Evolutionary conservation across 2,113 vertebrate species (phyloP), one percentile per base, ranked within the genome.

Genomic region (Sturnus vulgaris): DNA sequence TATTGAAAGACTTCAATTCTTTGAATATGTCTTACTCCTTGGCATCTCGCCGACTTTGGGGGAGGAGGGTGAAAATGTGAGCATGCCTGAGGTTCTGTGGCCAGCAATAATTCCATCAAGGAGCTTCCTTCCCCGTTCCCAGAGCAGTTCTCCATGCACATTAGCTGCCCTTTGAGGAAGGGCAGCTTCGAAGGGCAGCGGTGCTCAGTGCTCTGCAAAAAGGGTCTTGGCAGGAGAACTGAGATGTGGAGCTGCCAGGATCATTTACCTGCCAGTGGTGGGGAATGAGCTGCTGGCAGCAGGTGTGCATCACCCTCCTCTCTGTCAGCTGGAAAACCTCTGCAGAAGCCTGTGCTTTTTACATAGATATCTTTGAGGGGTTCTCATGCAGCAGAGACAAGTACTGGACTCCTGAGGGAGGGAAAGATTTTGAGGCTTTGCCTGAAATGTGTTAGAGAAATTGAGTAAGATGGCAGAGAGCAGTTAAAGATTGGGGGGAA

Each of bases 1-100:
- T 97, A 95, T 85, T 95, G 95, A 95, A 95, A 95, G 93, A 88
- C 94, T 94, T 96, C 73, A 84, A 5, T 87, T 96, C 92, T 96
- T 93, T 95, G 89, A 95, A 82, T 95, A 82, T 95, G 53, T 86
- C 91, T 95, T 96, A 44, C 73, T 83, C 57, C 37, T 94, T 96
- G 96, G 95, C 94, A 86, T 75, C 60, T 78, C 0, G 76, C 92
- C 92, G 88, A 13, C 47, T 93, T 59, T 83, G 76, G 86, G 80
- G 80, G 91, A 96, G 86, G 88, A 96, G 60, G 72, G 91, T 3
- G 3, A 90, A 91, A 88, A 81, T 52, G 88, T 60, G 86, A 93
- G 80, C 86, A 73, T 86, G 88, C 86, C 65, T 88, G 86, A 81
- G 92, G 91, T 96, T 93, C 94, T 90, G 88, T 90, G 94, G 95